Conservation (phyloP, 1,140 invertebrate species). For the Orussus abietinus region DNA sequence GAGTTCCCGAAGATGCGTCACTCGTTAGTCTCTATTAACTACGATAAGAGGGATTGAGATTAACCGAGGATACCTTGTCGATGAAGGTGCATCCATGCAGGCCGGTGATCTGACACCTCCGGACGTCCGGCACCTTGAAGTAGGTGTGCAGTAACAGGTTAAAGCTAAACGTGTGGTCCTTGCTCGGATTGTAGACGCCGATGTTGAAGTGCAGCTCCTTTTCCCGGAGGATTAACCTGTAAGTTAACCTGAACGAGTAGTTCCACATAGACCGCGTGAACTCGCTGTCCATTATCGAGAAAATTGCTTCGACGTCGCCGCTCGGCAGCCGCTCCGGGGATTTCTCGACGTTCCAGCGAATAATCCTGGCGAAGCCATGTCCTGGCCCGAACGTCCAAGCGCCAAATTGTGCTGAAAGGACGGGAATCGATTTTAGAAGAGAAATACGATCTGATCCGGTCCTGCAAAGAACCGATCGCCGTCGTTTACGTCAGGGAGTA, state of each 20-base stretch:
- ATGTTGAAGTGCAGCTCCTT: constrained; percentile 91
- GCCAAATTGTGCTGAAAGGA: constrained; percentile 89
- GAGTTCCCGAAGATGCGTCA: too few species aligned
- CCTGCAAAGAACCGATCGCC: too few species aligned
- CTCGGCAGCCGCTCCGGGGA: constrained; percentile 78
- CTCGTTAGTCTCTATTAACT: too few species aligned
- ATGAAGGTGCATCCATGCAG: constrained; percentile 88
- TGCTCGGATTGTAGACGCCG: constrained; percentile 86
- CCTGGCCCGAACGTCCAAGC: constrained; percentile 89
- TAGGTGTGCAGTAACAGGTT: constrained; percentile 92
- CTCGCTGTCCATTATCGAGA: constrained; percentile 87
- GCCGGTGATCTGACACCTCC: constrained; percentile 84
- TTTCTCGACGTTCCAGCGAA: constrained; percentile 86
- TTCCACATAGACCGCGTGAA: constrained; percentile 93
- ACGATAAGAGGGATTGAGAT: too few species aligned
- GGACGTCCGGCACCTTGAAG: constrained; percentile 91
- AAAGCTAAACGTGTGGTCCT: constrained; percentile 86
- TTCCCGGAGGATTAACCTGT: constrained; percentile 82
- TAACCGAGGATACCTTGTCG: constrained; percentile 88
- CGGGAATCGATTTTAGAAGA: too few species aligned
- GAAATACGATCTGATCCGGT: too few species aligned
- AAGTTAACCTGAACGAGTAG: constrained; percentile 82
- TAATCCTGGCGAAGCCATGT: constrained; percentile 90
- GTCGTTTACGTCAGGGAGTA: neutral
- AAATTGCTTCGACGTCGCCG: constrained; percentile 87